phyloP scores from a whole-genome alignment of 2,888 invertebrate genomes.

The Cremastinae sp. region DNA sequence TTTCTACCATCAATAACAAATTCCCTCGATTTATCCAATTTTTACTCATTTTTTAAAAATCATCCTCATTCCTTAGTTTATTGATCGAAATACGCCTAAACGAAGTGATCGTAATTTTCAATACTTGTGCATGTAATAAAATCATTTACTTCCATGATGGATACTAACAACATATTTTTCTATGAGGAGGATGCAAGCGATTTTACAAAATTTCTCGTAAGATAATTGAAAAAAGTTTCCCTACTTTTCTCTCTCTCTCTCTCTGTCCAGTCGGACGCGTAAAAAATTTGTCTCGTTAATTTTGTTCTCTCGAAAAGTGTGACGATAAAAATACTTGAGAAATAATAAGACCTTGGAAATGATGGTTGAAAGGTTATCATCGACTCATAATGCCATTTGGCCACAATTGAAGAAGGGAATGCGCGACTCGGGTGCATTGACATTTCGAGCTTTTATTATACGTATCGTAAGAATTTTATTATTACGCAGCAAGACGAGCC shows the following conservation, averaged over 20 bases:
- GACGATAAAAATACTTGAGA: conserved; percentile 15
- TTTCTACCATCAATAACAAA: neutral
- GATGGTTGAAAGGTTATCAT: conserved; percentile 57
- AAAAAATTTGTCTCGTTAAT: neutral
- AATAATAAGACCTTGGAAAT: conserved; percentile 37
- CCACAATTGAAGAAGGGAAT: conserved; percentile 26
- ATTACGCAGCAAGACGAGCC: conserved; percentile 18
- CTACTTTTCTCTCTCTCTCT: no score
- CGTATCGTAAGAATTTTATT: conserved; percentile 11
- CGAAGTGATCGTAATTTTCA: no score
- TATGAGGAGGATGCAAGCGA: no score
- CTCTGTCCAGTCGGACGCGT: no score
- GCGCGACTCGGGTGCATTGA: conserved; percentile 51
- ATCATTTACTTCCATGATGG: no score
- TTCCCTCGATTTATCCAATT: neutral
- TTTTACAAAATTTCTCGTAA: no score
- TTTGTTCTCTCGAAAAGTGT: neutral
- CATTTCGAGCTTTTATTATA: conserved; percentile 45
- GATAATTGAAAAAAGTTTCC: no score
- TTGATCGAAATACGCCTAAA: no score
- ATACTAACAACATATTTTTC: no score
- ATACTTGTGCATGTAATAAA: no score
- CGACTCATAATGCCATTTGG: conserved; percentile 54
- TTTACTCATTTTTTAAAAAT: no score
- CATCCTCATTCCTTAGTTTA: no score